A percentile compares a stretch with the other conserved stretches of the same genome.
Evolutionary conservation across 2,113 vertebrate species (phyloP).

Genomic region (Martes martes): DNA sequence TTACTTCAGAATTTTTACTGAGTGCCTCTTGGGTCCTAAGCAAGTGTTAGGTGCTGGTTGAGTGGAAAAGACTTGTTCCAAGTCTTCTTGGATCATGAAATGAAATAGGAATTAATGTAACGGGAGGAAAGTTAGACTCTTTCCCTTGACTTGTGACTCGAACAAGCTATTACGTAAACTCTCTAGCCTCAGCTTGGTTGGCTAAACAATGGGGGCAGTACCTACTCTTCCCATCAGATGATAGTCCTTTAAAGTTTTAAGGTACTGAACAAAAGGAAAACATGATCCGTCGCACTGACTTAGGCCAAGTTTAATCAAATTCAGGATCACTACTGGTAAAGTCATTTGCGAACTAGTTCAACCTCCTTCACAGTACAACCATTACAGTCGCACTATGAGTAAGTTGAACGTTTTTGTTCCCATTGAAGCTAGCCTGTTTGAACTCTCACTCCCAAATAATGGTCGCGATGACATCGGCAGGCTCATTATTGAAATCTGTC

Average conservation of each 20-base stretch:
- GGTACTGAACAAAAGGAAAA: background rate
- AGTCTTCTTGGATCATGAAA: background rate
- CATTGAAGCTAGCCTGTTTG: background rate
- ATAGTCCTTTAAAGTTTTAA: background rate
- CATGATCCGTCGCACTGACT: background rate
- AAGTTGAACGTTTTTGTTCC: background rate
- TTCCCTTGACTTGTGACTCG: background rate
- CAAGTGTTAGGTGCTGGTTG: background rate
- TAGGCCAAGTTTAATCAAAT: background rate
- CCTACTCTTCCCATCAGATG: background rate
- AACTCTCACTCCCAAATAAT: constrained; percentile 67
- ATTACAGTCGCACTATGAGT: background rate
- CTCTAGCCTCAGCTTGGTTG: background rate
- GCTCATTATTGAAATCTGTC: constrained; percentile 72
- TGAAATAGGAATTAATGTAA: background rate
- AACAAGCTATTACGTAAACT: background rate
- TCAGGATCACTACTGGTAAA: constrained; percentile 5
- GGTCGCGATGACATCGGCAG: background rate
- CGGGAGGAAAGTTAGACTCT: background rate
- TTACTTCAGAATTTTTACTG: background rate
- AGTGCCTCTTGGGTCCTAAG: background rate
- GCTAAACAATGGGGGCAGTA: background rate
- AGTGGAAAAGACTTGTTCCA: background rate
- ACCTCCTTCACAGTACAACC: constrained; percentile 35
- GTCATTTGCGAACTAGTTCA: constrained; percentile 42